Evolutionary conservation across 1,140 invertebrate genomes (phyloP), one percentile per base, ranked within the genome.

Genomic region (Vanessa atalanta): DNA sequence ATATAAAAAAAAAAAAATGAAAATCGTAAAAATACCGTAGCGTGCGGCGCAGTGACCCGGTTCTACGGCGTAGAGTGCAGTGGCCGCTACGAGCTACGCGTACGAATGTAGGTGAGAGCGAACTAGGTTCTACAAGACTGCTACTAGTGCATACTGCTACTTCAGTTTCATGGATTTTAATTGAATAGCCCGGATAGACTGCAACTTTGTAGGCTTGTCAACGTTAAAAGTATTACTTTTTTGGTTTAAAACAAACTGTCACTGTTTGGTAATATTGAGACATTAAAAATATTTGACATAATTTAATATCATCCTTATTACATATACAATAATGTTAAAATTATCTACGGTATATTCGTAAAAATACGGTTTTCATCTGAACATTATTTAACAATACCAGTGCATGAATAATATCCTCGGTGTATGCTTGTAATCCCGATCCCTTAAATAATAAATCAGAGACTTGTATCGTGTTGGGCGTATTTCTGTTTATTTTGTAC

Each of bases 1-100:
- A 63, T 8, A 15, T 47, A 66, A 68, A 73, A 68, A 60, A 60
- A 63, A 1, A 11, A 1, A 26, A 14, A 70, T 61, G 55, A 53
- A 67, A 57, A 66, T 75, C 63, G 64, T 75, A 75, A 75, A 75
- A 75, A 70, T 68, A 26, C 61, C 79, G 79, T 76, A 79, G 79
- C 77, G 79, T 70, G 69, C 60, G 67, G 80, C 73, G 80, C 80
- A 78, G 78, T 91, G 89, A 91, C 89, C 89, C 81, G 89, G 82
- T 86, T 90, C 76, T 88, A 88, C 87, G 88, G 65, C 86, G 88
- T 89, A 88, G 88, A 83, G 89, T 85, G 87, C 86, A 87, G 75
- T 87, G 86, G 72, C 84, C 86, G 85, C 82, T 81, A 84, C 84
- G 87, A n/a, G 82, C 85, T 87, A 85, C 79, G 79, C 81, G 82